These are phyloP conservation scores for Coleophora deauratella DNA, from an alignment of 2,888 invertebrate species.

Conservation along the genomic window DNA sequence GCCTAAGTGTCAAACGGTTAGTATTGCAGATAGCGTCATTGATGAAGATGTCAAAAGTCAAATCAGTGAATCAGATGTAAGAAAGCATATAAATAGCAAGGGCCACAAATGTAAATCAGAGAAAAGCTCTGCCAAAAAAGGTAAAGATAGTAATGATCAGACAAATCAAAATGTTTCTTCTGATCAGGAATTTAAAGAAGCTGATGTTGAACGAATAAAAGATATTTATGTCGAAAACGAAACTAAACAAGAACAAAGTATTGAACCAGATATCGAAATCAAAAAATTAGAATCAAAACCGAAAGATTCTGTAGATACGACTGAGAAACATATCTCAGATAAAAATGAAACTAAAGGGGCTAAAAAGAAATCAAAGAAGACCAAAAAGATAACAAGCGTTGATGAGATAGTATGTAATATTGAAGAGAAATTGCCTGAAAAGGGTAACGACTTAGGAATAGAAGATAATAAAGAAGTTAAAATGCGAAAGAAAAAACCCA, in stretches of 20 bases:
- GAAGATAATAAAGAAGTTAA: conserved; percentile 23
- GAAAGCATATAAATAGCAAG: too few relatives aligned
- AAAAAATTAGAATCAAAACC: conserved; percentile 20
- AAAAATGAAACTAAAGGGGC: conserved; percentile 3
- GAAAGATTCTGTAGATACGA: conserved; percentile 11
- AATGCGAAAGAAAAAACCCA: conserved; percentile 39
- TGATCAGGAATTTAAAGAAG: conserved; percentile 2
- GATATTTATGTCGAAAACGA: too few relatives aligned
- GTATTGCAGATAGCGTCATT: too few relatives aligned
- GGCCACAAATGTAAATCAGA: too few relatives aligned
- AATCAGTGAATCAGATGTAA: too few relatives aligned
- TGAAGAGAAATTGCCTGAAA: conserved; percentile 8
- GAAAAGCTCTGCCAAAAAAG: too few relatives aligned
- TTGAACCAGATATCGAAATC: conserved; percentile 4
- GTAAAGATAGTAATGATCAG: too few relatives aligned
- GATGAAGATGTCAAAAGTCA: too few relatives aligned
- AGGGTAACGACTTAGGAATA: conserved; percentile 5
- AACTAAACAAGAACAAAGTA: too few relatives aligned
- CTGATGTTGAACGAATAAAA: conserved; percentile 14
- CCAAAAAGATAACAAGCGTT: conserved; percentile 19
- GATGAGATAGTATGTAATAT: conserved; percentile 1
- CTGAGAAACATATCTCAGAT: too few relatives aligned
- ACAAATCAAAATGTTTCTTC: background rate
- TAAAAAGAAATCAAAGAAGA: conserved; percentile 20
- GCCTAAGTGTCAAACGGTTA: too few relatives aligned